Base-by-base conservation (phyloP, 2,888 invertebrate species). In the Troglohyphantes excavatus region DNA sequence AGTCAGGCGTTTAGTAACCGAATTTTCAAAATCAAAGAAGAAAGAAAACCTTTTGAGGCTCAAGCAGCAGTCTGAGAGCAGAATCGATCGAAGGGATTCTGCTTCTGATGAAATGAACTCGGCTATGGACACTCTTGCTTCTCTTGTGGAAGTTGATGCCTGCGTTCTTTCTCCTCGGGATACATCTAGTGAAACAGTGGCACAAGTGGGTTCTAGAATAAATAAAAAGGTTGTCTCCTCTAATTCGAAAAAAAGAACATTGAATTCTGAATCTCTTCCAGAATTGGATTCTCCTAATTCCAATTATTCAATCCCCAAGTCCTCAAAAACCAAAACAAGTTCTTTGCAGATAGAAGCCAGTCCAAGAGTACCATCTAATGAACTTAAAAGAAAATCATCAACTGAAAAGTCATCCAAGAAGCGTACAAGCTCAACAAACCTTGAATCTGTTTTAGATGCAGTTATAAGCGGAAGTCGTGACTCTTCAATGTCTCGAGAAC, bases 1-100 rank as follows among this genome's bases (percentile, higher is more conserved):
- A 19, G 68, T 85, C 0, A 43, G 67, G 7, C 65, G 67, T 11
- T 59, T 85, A 13, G 46, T 85, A 11, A 76, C 67, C 11, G 26
- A 85, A 7, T 68, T 76, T 68, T 78, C 76, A 3, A 85, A 78
- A 17, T 70, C 76, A 5, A 85, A 68, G 26, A 85, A 76, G 29
- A 85, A 85, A n/a, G 63, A 76, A 27, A 85, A 76, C 39, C 61
- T 85, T 0, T 29, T 72, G 9, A 85, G 46, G 39, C 26, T 85
- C 5, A 85, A 85, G 53, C 26, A 39, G 59, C 85, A 78, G 11
- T 27, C 85, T 23, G 76, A 70, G n/a, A 68, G 13, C n/a, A 53
- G 53, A 53, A 17, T 11, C 17, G 33, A 33, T 6, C 3, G 33
- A 33, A 33, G 33, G 9, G 9, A 33, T 33, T 33, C 33, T 9